Conservation (phyloP, 2,888 invertebrate genomes). For the Gymnocheta viridis region DNA sequence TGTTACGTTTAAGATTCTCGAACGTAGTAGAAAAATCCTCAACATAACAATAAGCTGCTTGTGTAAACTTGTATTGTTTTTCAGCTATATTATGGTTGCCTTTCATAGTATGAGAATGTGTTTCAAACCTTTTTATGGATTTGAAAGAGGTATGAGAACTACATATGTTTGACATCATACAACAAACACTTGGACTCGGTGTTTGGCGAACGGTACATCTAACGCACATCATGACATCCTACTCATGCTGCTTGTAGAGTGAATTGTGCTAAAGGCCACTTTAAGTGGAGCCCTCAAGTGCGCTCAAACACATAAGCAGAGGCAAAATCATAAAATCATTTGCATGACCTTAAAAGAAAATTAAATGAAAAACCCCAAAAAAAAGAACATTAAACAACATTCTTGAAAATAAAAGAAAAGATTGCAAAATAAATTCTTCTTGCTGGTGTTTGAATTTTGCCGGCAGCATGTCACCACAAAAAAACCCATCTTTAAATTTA, state of each 20-base stretch:
- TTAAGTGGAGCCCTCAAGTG: background rate
- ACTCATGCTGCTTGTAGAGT: background rate
- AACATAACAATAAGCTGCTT: too few species aligned
- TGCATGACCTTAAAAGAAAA: conserved; percentile 20
- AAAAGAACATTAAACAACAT: conserved; percentile 11
- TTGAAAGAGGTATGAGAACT: too few species aligned
- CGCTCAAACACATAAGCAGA: background rate
- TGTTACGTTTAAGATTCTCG: too few species aligned
- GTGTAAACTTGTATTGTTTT: too few species aligned
- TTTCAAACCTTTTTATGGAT: too few species aligned
- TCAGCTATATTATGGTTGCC: too few species aligned
- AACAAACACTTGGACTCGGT: background rate
- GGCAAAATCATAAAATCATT: background rate
- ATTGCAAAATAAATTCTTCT: conserved; percentile 7
- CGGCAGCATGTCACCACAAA: background rate
- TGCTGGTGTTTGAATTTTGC: too few species aligned
- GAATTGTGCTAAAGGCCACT: background rate
- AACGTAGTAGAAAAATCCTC: too few species aligned
- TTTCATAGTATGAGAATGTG: too few species aligned
- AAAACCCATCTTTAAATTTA: conserved; percentile 12
- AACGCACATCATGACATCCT: background rate
- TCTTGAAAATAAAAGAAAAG: conserved; percentile 25
- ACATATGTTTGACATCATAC: background rate
- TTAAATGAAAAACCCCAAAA: background rate
- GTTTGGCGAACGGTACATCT: background rate